A percentile compares a stretch with the other conserved stretches of the same genome.
Conservation (phyloP, 1,140 invertebrate species). For the Drosophila mayri region DNA sequence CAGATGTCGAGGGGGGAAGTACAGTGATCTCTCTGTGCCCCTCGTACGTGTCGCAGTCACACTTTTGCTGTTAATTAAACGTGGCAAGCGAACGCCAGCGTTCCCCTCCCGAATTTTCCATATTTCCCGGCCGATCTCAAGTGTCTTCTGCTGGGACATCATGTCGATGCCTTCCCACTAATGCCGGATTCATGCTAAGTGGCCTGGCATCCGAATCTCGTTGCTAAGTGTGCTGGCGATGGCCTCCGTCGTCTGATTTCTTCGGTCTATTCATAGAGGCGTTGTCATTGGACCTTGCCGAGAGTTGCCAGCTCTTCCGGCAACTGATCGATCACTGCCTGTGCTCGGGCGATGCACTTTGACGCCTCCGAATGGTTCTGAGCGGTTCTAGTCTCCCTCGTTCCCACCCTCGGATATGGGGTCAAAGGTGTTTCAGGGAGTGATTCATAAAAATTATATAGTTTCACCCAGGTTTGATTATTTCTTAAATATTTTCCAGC, state of each 20-base stretch:
- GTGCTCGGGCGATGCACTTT: conserved; percentile 57
- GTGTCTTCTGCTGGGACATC: conserved; percentile 28
- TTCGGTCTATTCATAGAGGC: conserved; percentile 66
- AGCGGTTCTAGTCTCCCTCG: conserved; percentile 30
- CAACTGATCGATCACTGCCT: conserved; percentile 70
- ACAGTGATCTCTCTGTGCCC: conserved; percentile 12
- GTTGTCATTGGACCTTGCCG: conserved; percentile 74
- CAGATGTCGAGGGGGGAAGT: conserved; percentile 24
- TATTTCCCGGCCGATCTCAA: conserved; percentile 30
- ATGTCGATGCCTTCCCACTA: conserved; percentile 46
- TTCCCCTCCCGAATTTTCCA: conserved; percentile 14
- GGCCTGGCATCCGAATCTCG: conserved; percentile 40
- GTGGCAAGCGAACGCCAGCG: conserved; percentile 51
- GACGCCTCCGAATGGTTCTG: conserved; percentile 55
- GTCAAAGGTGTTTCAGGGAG: not conserved
- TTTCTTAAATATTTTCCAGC: too few species aligned
- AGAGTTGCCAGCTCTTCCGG: conserved; percentile 68
- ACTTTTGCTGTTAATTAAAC: conserved; percentile 80
- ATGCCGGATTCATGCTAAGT: conserved; percentile 73
- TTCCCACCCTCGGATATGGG: not conserved
- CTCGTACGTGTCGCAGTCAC: conserved; percentile 72
- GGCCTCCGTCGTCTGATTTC: conserved; percentile 5
- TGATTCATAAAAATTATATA: not conserved
- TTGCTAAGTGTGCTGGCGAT: conserved; percentile 40
- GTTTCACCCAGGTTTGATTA: not conserved